A percentile compares a stretch with the other conserved stretches of the same genome.
These are phyloP conservation scores for Leucoraja erinaceus DNA, from an alignment of 2,113 vertebrate genomes.

Conservation along the genomic window DNA sequence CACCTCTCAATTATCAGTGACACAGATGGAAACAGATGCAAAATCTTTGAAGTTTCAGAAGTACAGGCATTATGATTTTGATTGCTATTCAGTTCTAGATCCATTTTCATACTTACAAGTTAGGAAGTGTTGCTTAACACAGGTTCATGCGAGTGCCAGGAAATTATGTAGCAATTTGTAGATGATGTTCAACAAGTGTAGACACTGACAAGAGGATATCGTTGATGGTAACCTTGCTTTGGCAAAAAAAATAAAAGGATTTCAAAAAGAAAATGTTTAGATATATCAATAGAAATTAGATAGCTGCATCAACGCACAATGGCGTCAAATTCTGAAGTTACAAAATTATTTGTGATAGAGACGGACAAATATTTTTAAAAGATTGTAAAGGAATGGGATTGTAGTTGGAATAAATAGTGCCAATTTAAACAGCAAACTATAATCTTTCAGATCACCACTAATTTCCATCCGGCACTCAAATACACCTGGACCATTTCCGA, in stretches of 20 bases:
- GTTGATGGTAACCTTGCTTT: not conserved
- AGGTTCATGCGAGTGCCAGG: too few relatives aligned
- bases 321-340: not conserved
- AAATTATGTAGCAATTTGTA: not conserved
- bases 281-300: not conserved
- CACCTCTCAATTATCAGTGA: not conserved
- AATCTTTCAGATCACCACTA: too few relatives aligned
- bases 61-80: not conserved
- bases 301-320: not conserved
- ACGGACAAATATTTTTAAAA: not conserved
- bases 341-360: not conserved
- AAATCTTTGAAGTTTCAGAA: not conserved
- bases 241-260: not conserved
- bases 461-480: too few relatives aligned
- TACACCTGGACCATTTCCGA: too few relatives aligned
- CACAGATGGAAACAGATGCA: not conserved
- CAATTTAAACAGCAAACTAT: too few relatives aligned
- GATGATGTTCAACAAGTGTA: not conserved
- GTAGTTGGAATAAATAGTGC: not conserved
- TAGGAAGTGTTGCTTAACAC: not conserved
- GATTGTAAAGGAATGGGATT: not conserved
- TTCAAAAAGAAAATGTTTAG: slow-evolving; percentile 1
- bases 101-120: not conserved
- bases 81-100: not conserved
- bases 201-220: not conserved